Evolutionary conservation across 2,797 vertebrate species (phyloP), one percentile per base, ranked within the genome.

Genomic region (Oryzias sinensis): DNA sequence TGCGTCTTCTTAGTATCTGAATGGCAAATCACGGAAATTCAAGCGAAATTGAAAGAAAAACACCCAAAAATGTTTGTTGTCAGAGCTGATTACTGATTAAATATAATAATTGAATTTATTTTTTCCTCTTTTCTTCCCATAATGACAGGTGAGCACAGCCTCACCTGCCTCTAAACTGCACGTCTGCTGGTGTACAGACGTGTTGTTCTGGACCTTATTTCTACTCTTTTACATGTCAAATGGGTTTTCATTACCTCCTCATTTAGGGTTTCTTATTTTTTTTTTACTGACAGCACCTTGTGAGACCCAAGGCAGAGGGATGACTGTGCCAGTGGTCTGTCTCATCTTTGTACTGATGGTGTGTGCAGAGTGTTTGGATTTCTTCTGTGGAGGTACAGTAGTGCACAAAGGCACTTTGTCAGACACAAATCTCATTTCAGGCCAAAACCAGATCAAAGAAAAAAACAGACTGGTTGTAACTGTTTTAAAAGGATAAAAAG

Each of bases 321-420:
- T 68, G 5, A 67, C 72, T 9, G 83, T 53, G 17, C 85, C 66
- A 1, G 59, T 87, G 0, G 70, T 81, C 48, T 90, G 86, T 65
- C 65, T 90, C 16, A 11, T 87, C 55, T 27, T 91, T 33, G 72
- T 91, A 48, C 77, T 91, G 52, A 65, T 79, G 65, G 25, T 80
- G 65, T 40, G 79, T 6, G 87, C 69, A 47, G 87, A 58, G 72
- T 44, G 43, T 52, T 93, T 70, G 80, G 71, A 0, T 83, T 88
- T 74, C 73, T 91, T 53, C 66, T 92, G 45, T 91, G 91, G 79
- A 87, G 92, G 92, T 93, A 89, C 29, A 49, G 59, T 69, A 61
- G 71, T 37, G 29, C 72, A 68, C 52, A 45, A 13, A 33, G 4
- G 56, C 50, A 58, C 51, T 33, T n/a, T 43, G 47, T 43, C 56